Evolutionary conservation across 2,888 invertebrate species (phyloP).

Genomic region (Polylopha cassiicola): DNA sequence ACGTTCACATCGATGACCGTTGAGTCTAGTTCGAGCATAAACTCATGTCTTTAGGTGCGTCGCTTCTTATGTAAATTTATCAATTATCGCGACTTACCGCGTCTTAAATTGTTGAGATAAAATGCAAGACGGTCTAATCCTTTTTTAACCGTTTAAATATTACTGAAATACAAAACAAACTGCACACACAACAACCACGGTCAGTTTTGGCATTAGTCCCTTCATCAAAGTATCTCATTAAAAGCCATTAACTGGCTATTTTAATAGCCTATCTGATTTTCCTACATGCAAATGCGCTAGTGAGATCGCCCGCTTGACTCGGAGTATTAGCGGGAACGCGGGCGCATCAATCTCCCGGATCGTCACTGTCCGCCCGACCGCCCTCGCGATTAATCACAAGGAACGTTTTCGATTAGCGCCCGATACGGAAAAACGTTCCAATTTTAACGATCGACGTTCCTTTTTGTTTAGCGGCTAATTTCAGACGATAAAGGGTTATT

Average conservation of each 20-base stretch:
- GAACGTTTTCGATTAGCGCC: slow-evolving; percentile 71
- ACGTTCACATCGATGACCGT: slow-evolving; percentile 39
- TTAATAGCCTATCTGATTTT: too few species aligned
- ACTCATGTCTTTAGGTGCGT: slow-evolving; percentile 28
- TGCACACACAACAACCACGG: too few species aligned
- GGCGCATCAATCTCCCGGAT: slow-evolving; percentile 63
- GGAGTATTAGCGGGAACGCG: slow-evolving; percentile 19
- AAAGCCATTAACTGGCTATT: too few species aligned
- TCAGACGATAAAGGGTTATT: slow-evolving; percentile 24
- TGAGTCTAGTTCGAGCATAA: slow-evolving; percentile 29
- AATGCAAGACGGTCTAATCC: slow-evolving; percentile 17
- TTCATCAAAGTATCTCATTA: too few species aligned
- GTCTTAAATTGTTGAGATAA: slow-evolving; percentile 13
- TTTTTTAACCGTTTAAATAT: too few species aligned
- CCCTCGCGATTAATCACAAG: slow-evolving; percentile 67
- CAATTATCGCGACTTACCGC: slow-evolving; percentile 14
- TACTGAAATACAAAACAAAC: too few species aligned
- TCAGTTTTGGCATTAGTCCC: too few species aligned
- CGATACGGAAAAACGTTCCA: slow-evolving; percentile 54
- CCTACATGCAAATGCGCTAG: too few species aligned
- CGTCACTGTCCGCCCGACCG: slow-evolving; percentile 62
- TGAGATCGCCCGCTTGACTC: neutral
- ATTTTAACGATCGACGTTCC: slow-evolving; percentile 44
- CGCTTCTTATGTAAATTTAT: slow-evolving; percentile 21
- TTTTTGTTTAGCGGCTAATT: slow-evolving; percentile 24